Evolutionary conservation across 2,888 invertebrate genomes (phyloP), one percentile per base, ranked within the genome.

Genomic region (Drosophila lacicola): DNA sequence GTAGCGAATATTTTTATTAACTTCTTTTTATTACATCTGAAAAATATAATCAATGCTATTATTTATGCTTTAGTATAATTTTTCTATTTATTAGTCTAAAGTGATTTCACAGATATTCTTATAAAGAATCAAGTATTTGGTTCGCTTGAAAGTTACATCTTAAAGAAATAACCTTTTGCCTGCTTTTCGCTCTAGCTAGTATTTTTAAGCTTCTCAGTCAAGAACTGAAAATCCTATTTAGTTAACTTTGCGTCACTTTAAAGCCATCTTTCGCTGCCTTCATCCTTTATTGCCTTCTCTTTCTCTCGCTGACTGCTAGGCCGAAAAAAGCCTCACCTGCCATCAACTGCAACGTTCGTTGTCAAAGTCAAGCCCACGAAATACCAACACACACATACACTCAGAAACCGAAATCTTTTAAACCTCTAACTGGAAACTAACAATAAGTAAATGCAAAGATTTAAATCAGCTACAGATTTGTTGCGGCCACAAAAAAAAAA

Each of bases 371-470:
- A 74, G 78, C 84, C 84, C 66, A 87, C 82, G 74, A 67, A 77
- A 79, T 68, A 63, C 54, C 53, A 39, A 17, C 41, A 47, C 44
- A 55, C 34, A 60, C 45, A 63, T 11, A 34, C 53, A 21, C 37
- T n/a, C n/a, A 33, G 14, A 25, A 25, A 17, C 58, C 33, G n/a
- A 70, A 62, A 71, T 72, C 78, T 77, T 5, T 65, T 80, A 82
- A 88, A 19, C 57, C 71, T 70, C 80, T 73, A 85, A 89, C 84
- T 65, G 64, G 63, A 83, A 80, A 70, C 79, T 69, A 82, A 82
- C 82, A 82, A 82, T 89, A 87, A 83, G 88, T 73, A 89, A 83
- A 78, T 67, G 85, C 72, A 72, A 64, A 89, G 89, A 83, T 89
- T 83, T 71, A 81, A 83, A 83, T 83, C 83, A 84, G 70, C 67